Conservation (phyloP, 1,140 invertebrate species). For the Charaxes varanes region DNA sequence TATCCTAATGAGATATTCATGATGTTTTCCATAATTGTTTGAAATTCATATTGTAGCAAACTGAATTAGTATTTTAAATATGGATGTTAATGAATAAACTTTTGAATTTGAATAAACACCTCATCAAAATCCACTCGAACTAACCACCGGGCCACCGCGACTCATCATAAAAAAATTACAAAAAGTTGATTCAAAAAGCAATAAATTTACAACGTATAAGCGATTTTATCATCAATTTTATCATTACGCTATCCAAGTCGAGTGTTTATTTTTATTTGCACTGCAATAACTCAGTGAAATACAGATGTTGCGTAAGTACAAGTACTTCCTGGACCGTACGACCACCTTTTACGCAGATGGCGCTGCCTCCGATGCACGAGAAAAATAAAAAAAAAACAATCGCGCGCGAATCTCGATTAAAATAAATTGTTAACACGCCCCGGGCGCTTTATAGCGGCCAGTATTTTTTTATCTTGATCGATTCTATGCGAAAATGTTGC, state of each 20-base stretch:
- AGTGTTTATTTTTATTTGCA: conserved; percentile 19
- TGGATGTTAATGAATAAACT: too few species aligned
- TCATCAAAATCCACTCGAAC: too few species aligned
- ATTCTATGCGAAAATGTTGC: conserved; percentile 45
- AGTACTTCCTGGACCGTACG: conserved; percentile 46
- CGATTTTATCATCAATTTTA: not conserved
- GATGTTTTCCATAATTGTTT: too few species aligned
- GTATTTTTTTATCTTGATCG: conserved; percentile 39
- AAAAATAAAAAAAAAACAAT: conserved; percentile 35
- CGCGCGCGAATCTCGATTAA: conserved; percentile 42
- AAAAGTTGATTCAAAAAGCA: too few species aligned
- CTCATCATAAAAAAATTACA: too few species aligned
- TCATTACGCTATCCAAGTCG: not conserved
- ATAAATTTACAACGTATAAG: not conserved
- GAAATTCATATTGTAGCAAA: too few species aligned
- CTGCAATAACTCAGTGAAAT: conserved; percentile 22
- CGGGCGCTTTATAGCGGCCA: conserved; percentile 34
- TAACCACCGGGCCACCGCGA: too few species aligned
- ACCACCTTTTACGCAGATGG: conserved; percentile 61
- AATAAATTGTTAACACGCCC: conserved; percentile 61
- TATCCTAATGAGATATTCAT: too few species aligned
- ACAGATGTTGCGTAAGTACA: conserved; percentile 33
- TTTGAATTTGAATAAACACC: too few species aligned
- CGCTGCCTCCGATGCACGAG: conserved; percentile 11
- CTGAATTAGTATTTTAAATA: too few species aligned